Evolutionary conservation across 2,888 invertebrate species (phyloP).

Genomic region (Nysson spinosus): DNA sequence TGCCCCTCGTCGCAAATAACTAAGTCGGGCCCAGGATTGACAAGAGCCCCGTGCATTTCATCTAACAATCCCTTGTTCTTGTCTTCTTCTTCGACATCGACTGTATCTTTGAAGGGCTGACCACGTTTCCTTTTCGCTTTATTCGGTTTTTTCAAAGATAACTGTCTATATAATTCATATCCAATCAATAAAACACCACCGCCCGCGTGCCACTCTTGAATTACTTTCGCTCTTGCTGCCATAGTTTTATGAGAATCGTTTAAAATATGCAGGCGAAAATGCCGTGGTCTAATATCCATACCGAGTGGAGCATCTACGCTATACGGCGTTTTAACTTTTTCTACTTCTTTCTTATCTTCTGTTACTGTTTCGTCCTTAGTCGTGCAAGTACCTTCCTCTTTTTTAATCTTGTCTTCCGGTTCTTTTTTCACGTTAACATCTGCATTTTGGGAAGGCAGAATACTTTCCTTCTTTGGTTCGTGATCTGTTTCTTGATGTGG

Average conservation of each 20-base stretch:
- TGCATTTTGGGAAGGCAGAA: slow-evolving; percentile 33
- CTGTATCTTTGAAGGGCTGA: slow-evolving; percentile 78
- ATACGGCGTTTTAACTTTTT: slow-evolving; percentile 70
- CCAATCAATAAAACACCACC: slow-evolving; percentile 98
- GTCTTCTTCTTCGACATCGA: slow-evolving; percentile 80
- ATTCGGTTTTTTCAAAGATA: slow-evolving; percentile 88
- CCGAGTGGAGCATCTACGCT: slow-evolving; percentile 70
- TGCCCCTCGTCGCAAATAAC: slow-evolving; percentile 98
- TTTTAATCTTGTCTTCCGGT: slow-evolving; percentile 57
- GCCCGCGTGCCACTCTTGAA: slow-evolving; percentile 89
- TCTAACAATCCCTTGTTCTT: slow-evolving; percentile 87
- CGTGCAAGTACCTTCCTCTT: slow-evolving; percentile 58
- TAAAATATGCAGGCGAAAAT: slow-evolving; percentile 92
- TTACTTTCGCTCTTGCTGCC: slow-evolving; percentile 91
- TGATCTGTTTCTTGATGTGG: slow-evolving; percentile 48
- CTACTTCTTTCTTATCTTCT: slow-evolving; percentile 64
- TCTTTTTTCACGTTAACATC: slow-evolving; percentile 68
- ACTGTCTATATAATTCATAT: slow-evolving; percentile 95
- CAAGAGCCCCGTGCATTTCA: slow-evolving; percentile 90
- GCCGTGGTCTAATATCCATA: slow-evolving; percentile 81
- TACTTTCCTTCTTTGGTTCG: slow-evolving; percentile 65
- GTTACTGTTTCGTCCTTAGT: slow-evolving; percentile 56
- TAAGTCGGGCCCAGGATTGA: slow-evolving; percentile 94
- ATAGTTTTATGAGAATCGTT: slow-evolving; percentile 97
- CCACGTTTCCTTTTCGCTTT: slow-evolving; percentile 80